Conservation (phyloP, 2,797 vertebrate species). For the Calcarius lapponicus region DNA sequence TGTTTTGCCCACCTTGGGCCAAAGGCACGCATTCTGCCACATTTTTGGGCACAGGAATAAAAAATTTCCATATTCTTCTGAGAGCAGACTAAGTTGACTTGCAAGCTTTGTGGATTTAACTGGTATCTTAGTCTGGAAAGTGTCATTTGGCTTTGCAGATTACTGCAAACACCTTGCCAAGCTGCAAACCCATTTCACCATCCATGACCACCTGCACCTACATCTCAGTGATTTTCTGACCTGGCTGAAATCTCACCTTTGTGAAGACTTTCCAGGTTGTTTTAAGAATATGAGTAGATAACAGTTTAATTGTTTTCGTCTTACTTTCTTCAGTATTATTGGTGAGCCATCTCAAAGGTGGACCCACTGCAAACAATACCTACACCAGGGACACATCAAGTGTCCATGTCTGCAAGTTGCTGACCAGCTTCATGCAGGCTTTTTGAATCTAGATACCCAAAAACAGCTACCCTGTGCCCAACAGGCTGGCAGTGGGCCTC, state of each 20-base stretch:
- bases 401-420: not conserved
- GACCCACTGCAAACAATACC: not conserved
- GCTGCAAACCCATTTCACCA: not conserved
- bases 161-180: not conserved
- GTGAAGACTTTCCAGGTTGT: not conserved
- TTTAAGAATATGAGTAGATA: not conserved
- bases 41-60: not conserved
- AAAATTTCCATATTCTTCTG: not conserved
- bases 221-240: not conserved
- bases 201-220: too few species aligned
- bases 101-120: not conserved
- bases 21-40: not conserved
- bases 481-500: not conserved
- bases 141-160: not conserved
- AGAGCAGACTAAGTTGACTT: not conserved
- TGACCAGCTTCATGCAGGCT: accelerated
- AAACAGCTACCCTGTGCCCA: not conserved
- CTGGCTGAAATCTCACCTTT: not conserved
- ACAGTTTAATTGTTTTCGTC: not conserved
- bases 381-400: not conserved
- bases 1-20: not conserved
- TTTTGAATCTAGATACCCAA: not conserved
- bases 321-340: not conserved
- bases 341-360: not conserved
- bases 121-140: not conserved